These are phyloP conservation scores for Danionella cerebrum DNA, from an alignment of 2,113 vertebrate genomes.

Conservation along the genomic window DNA sequence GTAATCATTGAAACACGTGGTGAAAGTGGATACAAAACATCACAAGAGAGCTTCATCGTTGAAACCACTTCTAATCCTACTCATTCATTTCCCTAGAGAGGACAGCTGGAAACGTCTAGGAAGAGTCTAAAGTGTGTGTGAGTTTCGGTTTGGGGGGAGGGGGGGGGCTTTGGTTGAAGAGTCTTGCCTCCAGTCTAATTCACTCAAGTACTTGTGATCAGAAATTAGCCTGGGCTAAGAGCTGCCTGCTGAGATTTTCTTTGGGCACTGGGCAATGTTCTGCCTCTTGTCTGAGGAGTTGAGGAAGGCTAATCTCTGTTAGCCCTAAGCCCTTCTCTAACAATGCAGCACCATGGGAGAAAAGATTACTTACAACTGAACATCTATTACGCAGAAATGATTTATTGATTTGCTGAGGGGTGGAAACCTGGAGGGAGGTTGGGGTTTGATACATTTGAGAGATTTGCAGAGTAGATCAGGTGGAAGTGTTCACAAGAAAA, in stretches of 20 bases:
- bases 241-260: background rate
- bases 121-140: background rate
- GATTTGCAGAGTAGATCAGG: background rate
- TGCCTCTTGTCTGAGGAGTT: background rate
- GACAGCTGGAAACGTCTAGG: background rate
- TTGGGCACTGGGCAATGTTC: background rate
- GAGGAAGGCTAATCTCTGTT: background rate
- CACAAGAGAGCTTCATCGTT: background rate
- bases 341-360: background rate
- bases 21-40: background rate
- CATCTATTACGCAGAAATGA: constrained; percentile 5
- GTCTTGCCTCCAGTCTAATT: background rate
- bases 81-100: background rate
- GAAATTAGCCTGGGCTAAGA: background rate
- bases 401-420: constrained; percentile 13
- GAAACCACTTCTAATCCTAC: background rate
- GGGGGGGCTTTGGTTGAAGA: background rate
- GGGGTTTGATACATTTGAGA: background rate
- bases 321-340: background rate
- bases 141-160: background rate
- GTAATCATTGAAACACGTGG: too few species aligned
- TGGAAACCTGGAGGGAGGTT: background rate
- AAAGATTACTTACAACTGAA: constrained; percentile 20
- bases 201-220: background rate
- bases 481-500: background rate